Base-by-base conservation (phyloP, 2,888 invertebrate species). In the Amiota communis region DNA sequence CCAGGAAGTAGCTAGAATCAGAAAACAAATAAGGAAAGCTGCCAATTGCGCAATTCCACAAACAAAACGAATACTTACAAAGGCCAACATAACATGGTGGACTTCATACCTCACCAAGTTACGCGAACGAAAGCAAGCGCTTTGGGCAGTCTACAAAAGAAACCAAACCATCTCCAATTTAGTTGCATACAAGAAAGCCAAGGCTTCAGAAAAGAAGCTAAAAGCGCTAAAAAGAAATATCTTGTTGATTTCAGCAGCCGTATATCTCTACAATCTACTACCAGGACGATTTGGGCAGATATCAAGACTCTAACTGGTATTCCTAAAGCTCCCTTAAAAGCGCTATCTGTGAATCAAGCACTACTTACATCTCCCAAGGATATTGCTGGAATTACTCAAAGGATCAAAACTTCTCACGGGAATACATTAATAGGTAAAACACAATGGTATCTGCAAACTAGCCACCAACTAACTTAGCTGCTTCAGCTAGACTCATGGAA, bases 261-360 rank as follows among this genome's bases (percentile, higher is more conserved):
- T 13, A 13, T 51, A 51, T 57, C 67, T 65, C 67, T 46, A 36
- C 68, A 51, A 72, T 49, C 47, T 6, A 51, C 51, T 51, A 51
- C 51, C 4, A 51, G 51, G 11, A n/a, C 1, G 51, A 51, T 51
- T 51, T 51, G 51, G 51, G n/a, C 11, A 51, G 51, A 51, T 51
- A 51, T 51, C 51, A 51, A 51, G n/a, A n/a, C 51, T 51, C 51
- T 51, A 51, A 51, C 51, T 51, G 11, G 51, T 51, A 51, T 51
- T n/a, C 51, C 51, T 13, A 51, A n/a, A 51, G n/a, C n/a, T 51
- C 51, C 51, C 51, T 51, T 23, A 23, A 23, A 23, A 23, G 23
- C 23, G 23, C 23, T 23, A 23, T 23, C 23, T 23, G 23, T 23
- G 23, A 23, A 23, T 23, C 23, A 23, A 23, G n/a, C n/a, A n/a